Evolutionary conservation across 1,140 invertebrate genomes (phyloP).

Genomic region (Heliothis subflexa): DNA sequence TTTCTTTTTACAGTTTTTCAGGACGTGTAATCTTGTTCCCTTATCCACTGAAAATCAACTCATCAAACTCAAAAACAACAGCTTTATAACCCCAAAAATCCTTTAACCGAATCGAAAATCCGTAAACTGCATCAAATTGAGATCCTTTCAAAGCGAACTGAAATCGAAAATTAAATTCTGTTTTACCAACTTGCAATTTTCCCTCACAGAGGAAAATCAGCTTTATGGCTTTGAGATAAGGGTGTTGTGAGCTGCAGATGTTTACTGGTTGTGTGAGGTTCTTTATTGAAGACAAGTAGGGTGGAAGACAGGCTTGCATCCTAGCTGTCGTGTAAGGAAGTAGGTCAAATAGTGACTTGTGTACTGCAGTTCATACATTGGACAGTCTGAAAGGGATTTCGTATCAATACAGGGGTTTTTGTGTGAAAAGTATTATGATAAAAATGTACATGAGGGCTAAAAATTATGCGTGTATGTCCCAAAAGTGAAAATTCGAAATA

Average conservation of each 20-base stretch:
- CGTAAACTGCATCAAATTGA: constrained; percentile 34
- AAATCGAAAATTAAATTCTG: constrained; percentile 32
- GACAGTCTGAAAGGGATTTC: neutral
- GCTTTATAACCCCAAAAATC: neutral
- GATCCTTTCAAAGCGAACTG: constrained; percentile 18
- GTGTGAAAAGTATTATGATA: neutral
- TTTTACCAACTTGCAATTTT: neutral
- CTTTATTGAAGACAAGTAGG: constrained; percentile 38
- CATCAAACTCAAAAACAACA: neutral
- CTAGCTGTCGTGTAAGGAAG: neutral
- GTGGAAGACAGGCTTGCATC: constrained; percentile 36
- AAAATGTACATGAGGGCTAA: neutral
- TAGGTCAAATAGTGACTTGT: constrained; percentile 27
- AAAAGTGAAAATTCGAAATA: too few relatives aligned
- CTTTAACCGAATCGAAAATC: constrained; percentile 13
- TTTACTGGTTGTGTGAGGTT: neutral
- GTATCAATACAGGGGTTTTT: neutral
- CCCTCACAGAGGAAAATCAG: neutral
- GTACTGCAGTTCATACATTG: neutral
- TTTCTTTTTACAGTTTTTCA: too few relatives aligned
- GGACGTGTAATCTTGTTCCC: neutral
- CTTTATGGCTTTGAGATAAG: neutral
- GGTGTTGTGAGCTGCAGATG: neutral
- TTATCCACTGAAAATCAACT: neutral
- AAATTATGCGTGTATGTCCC: neutral